These are phyloP conservation scores for Cerastoderma edule DNA, from an alignment of 2,888 invertebrate species.

Conservation along the genomic window DNA sequence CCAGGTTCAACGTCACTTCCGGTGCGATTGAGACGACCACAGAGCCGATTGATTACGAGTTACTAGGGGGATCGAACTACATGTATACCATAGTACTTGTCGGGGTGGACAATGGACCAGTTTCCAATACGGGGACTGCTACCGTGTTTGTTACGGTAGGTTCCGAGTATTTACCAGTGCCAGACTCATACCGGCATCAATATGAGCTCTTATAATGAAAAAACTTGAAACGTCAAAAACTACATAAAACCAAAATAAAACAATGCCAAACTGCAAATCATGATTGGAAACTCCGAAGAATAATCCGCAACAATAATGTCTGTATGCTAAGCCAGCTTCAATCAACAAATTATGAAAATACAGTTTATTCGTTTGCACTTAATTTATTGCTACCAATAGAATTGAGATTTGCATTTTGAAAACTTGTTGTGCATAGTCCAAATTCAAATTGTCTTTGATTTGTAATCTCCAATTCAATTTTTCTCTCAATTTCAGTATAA, in stretches of 20 bases:
- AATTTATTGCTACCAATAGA: no score
- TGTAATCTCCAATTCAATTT: no score
- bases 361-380: no score
- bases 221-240: not conserved
- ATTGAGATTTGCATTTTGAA: no score
- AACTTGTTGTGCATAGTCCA: no score
- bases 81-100: constrained; percentile 63
- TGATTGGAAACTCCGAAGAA: no score
- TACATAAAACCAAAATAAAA: not conserved
- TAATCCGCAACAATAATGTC: no score
- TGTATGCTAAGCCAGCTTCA: no score
- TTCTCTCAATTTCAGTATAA: no score
- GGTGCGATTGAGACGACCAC: constrained; percentile 54
- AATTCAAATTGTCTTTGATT: no score
- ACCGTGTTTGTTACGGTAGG: constrained; percentile 54
- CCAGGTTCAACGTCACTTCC: constrained; percentile 46
- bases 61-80: constrained; percentile 35
- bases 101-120: constrained; percentile 50
- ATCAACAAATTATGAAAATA: no score
- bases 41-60: constrained; percentile 68
- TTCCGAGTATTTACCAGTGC: not conserved
- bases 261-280: no score
- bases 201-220: not conserved
- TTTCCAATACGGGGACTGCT: constrained; percentile 53
- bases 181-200: not conserved